Percentiles rank a stretch among this genome's conserved stretches.
These are phyloP conservation scores for Brotogeris chrysoptera DNA, from an alignment of 2,797 vertebrate genomes.

Conservation along the genomic window DNA sequence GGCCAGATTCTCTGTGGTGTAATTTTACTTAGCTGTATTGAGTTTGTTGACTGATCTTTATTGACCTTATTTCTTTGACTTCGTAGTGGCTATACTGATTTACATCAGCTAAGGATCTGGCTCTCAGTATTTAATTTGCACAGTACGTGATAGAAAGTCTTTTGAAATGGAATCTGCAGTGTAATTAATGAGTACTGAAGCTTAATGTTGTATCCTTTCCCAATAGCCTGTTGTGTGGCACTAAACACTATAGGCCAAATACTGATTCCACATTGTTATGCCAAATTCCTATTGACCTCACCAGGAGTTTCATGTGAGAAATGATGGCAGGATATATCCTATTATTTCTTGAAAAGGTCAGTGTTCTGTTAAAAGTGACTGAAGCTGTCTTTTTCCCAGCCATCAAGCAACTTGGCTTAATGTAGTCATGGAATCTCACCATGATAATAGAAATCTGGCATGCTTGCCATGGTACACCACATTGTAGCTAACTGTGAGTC, in stretches of 20 bases:
- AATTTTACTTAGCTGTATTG: background rate
- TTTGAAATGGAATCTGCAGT: slow-evolving; percentile 50
- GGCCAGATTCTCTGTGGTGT: slow-evolving; percentile 20
- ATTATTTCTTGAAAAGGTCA: slow-evolving; percentile 54
- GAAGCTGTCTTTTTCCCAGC: slow-evolving; percentile 61
- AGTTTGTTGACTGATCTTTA: slow-evolving; percentile 45
- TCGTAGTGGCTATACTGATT: background rate
- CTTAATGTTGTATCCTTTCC: slow-evolving; percentile 43
- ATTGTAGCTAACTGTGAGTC: background rate
- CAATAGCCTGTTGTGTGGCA: slow-evolving; percentile 9
- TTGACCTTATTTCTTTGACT: slow-evolving; percentile 47
- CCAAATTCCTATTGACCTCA: slow-evolving; percentile 48
- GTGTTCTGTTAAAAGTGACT: slow-evolving; percentile 30
- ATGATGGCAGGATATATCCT: slow-evolving; percentile 15
- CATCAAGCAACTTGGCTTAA: slow-evolving; percentile 57
- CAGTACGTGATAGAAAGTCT: slow-evolving; percentile 45
- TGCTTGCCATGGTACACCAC: slow-evolving; percentile 3
- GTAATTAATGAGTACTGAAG: slow-evolving; percentile 51
- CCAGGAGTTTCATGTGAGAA: slow-evolving; percentile 30
- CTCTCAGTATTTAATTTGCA: slow-evolving; percentile 28
- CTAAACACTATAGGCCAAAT: slow-evolving; percentile 40
- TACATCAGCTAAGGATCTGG: slow-evolving; percentile 37
- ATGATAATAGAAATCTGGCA: slow-evolving; percentile 29
- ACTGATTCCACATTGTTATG: slow-evolving; percentile 25
- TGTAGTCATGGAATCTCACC: slow-evolving; percentile 26